These are phyloP conservation scores for Rutilus rutilus DNA, from an alignment of 2,113 vertebrate species.

Conservation along the genomic window DNA sequence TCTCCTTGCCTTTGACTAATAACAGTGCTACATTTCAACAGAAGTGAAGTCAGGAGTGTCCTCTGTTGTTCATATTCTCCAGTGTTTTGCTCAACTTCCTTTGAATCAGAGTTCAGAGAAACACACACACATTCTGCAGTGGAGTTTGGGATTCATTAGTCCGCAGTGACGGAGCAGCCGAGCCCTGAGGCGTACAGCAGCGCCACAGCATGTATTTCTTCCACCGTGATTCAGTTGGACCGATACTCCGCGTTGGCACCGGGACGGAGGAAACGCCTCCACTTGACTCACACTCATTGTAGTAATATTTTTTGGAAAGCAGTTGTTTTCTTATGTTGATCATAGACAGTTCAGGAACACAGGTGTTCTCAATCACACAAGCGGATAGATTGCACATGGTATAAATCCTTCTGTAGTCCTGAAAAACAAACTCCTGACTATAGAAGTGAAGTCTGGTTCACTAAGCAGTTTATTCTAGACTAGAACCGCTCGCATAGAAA, in stretches of 20 bases:
- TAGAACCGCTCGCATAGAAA: not conserved
- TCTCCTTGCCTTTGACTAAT: not conserved
- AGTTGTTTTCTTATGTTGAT: not conserved
- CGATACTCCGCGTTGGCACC: not conserved
- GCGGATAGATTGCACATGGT: not conserved
- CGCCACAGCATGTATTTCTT: not conserved
- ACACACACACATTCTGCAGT: not conserved
- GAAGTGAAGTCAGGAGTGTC: not conserved
- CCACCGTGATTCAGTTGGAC: slow-evolving; percentile 20
- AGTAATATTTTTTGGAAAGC: not conserved
- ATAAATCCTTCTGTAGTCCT: not conserved
- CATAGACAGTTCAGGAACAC: not conserved
- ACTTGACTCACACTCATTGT: not conserved
- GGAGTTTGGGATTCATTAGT: slow-evolving; percentile 13
- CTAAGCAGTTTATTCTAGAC: not conserved
- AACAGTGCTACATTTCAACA: not conserved
- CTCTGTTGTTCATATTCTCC: not conserved
- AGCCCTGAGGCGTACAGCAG: not conserved
- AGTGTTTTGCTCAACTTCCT: slow-evolving; percentile 14
- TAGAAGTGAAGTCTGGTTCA: not conserved
- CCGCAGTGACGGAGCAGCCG: not conserved
- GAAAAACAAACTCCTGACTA: not conserved
- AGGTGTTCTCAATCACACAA: slow-evolving; percentile 6
- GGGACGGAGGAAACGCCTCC: slow-evolving; percentile 6
- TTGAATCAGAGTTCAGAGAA: slow-evolving; percentile 12